These are phyloP conservation scores for Dichetophora obliterata DNA, from an alignment of 2,888 invertebrate genomes.

Conservation along the genomic window DNA sequence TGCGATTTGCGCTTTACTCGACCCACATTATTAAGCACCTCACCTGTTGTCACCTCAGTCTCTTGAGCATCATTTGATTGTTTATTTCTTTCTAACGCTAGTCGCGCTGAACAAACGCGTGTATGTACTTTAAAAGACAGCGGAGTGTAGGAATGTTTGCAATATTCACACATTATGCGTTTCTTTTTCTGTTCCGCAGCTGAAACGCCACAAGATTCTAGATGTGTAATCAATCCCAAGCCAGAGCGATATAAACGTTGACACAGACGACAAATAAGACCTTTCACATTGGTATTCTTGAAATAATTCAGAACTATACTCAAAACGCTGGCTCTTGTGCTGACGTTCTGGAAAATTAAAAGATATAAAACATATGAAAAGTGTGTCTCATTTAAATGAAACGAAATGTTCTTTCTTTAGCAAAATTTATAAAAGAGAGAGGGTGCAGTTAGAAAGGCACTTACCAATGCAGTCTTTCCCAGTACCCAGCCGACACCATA, in stretches of 20 bases:
- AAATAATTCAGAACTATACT: conserved; percentile 53
- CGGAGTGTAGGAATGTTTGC: conserved; percentile 53
- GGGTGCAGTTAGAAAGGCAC: too few relatives aligned
- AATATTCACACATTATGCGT: conserved; percentile 57
- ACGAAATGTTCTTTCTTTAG: too few relatives aligned
- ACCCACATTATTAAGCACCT: conserved; percentile 59
- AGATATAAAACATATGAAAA: not conserved
- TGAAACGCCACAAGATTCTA: conserved; percentile 59
- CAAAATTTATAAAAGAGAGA: too few relatives aligned
- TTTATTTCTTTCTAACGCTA: not conserved
- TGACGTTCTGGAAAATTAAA: conserved; percentile 46
- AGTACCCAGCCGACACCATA: conserved; percentile 66
- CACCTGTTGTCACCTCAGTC: conserved; percentile 10
- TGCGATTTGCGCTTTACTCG: conserved; percentile 63
- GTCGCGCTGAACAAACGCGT: conserved; percentile 53
- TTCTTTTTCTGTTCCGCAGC: conserved; percentile 43
- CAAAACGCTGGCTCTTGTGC: conserved; percentile 52
- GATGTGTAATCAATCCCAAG: conserved; percentile 61
- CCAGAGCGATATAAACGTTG: conserved; percentile 54
- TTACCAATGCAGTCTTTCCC: conserved; percentile 55
- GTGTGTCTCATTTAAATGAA: too few relatives aligned
- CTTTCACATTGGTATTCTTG: conserved; percentile 47
- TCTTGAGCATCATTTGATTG: not conserved
- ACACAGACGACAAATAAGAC: conserved; percentile 63
- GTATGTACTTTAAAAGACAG: conserved; percentile 50